Percentiles rank a stretch among this genome's conserved stretches.
Evolutionary conservation across 2,797 vertebrate species (phyloP).

Genomic region (Phataginus tetradactyla): DNA sequence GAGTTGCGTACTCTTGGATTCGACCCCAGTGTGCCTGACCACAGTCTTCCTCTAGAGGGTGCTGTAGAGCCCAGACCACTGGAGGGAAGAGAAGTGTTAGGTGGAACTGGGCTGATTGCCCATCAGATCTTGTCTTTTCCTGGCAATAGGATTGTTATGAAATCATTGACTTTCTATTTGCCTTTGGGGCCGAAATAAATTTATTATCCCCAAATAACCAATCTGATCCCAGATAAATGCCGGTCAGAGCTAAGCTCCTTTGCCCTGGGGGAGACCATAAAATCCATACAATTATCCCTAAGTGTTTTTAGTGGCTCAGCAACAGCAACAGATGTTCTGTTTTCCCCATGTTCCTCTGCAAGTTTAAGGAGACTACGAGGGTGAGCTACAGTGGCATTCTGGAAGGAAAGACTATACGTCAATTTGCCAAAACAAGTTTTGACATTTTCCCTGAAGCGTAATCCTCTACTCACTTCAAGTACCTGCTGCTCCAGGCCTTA

Average conservation of each 20-base stretch:
- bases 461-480: background rate
- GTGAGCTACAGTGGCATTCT: background rate
- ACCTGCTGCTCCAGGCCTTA: conserved; percentile 12
- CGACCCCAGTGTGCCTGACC: background rate
- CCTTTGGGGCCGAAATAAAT: conserved; percentile 40
- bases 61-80: background rate
- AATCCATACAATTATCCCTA: background rate
- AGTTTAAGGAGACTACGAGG: background rate
- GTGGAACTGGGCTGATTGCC: background rate
- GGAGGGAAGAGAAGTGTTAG: background rate
- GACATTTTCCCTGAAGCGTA: conserved; percentile 63
- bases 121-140: background rate
- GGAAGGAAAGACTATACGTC: conserved; percentile 6
- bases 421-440: conserved; percentile 67
- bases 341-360: background rate
- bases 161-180: conserved; percentile 62
- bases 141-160: conserved; percentile 32
- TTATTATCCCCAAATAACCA: background rate
- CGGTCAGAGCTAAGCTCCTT: conserved; percentile 3
- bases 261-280: background rate
- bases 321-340: background rate
- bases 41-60: background rate
- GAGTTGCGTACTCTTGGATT: background rate
- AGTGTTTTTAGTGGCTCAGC: conserved; percentile 11
- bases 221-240: conserved; percentile 48